Evolutionary conservation across 64 coral and sea anemone species (phyloP).

Genomic region (Stylophora pistillata): DNA sequence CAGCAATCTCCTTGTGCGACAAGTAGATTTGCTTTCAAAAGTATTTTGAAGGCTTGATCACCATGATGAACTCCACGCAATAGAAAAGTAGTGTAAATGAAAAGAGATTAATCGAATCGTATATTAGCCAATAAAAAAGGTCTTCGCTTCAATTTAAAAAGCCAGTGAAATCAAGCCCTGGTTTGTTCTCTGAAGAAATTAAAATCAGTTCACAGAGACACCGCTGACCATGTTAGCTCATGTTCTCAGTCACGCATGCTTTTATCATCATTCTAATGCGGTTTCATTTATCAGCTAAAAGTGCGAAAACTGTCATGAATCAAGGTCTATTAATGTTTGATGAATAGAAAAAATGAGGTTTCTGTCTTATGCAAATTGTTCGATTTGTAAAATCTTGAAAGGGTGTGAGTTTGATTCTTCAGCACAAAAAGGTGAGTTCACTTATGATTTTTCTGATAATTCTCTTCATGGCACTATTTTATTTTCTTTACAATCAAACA

Average conservation of each 20-base stretch:
- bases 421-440: not conserved
- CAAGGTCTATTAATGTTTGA: conserved; percentile 24
- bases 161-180: no score
- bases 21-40: no score
- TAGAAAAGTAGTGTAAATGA: no score
- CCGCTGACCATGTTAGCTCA: no score
- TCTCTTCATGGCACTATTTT: not conserved
- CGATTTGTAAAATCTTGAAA: not conserved
- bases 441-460: not conserved
- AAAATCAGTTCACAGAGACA: no score
- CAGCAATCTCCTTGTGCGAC: no score
- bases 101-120: no score
- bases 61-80: no score
- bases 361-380: conserved; percentile 22
- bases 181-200: no score
- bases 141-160: no score
- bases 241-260: not conserved
- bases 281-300: not conserved
- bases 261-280: not conserved
- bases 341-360: not conserved
- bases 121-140: no score
- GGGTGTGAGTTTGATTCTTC: conserved; percentile 1
- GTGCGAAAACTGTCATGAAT: not conserved
- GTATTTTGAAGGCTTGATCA: no score
- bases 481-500: not conserved